Base-by-base conservation (phyloP, 92 coral and sea anemone genomes). In the Heliopora coerulea region DNA sequence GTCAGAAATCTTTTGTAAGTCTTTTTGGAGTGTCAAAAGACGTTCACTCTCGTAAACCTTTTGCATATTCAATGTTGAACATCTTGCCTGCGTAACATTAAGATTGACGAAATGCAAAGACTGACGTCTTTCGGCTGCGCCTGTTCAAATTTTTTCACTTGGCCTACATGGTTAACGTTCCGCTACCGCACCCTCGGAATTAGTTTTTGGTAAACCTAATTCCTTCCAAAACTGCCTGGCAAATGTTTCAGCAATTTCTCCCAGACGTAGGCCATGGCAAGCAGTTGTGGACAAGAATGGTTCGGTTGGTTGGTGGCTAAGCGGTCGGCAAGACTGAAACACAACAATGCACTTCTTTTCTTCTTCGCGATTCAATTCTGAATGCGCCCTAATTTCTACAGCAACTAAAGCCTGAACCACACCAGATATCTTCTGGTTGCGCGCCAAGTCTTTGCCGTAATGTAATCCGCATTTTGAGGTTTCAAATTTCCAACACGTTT, bases 181-280 rank as follows among this genome's bases (percentile, higher is more conserved):
- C 88, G 93, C 33, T 85, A 91, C 57, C 97, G 86, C 26, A 87
- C 92, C 73, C 97, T 2, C 52, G 6, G 12, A 37, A 12, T 4
- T 4, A 37, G 42, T 4, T 12, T 37, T 12, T 12, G 12, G 6
- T 12, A 37, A 4, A 4, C 42, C 12, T 37, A 37, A 37, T 37
- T 37, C 42, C 6, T 5, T 37, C 6, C 5, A 37, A 37, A 37
- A 37, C 12, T 4, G 5, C 42, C 12, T 37, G 5, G 42, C 6
- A 37, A 37, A 37, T 37, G 42, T 37, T 37, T 37, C 12, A 37
- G 42, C 42, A 37, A 37, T 12, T n/a, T n/a, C 42, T 11, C 42
- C 11, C 42, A 37, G 52, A 46, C 52, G n/a, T 46, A 8, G 14
- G 52, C 52, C 52, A 46, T 15, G 12, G n/a, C 52, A 46, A 46